These are phyloP conservation scores for Hybos culiciformis DNA, from an alignment of 2,888 invertebrate species.

Conservation along the genomic window DNA sequence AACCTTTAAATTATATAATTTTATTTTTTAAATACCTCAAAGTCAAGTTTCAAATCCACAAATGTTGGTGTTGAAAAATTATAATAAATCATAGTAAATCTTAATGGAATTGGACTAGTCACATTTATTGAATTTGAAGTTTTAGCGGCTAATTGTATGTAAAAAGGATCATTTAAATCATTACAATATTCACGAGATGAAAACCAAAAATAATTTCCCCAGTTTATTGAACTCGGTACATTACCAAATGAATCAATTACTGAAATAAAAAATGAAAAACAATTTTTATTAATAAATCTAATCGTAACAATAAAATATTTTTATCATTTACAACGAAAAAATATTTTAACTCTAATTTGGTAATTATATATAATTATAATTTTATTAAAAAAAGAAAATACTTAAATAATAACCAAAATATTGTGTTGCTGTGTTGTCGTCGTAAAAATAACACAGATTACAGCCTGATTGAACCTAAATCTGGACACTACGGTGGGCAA, in stretches of 20 bases:
- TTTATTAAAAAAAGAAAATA: no score
- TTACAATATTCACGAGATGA: slow-evolving; percentile 21
- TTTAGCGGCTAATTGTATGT: slow-evolving; percentile 19
- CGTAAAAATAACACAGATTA: no score
- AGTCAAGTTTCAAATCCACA: slow-evolving; percentile 22
- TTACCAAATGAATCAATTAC: slow-evolving; percentile 24
- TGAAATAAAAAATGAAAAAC: slow-evolving; percentile 11
- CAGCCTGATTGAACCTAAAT: no score
- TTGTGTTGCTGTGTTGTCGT: no score
- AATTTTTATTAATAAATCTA: no score
- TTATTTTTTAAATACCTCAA: slow-evolving; percentile 22
- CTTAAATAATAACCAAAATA: no score
- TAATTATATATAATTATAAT: no score
- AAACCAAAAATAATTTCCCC: slow-evolving; percentile 28
- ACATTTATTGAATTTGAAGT: slow-evolving; percentile 17
- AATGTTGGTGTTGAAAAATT: slow-evolving; percentile 22
- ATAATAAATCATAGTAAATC: slow-evolving; percentile 22
- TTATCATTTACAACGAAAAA: no score
- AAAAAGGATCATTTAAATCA: slow-evolving; percentile 21
- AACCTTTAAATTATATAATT: no score
- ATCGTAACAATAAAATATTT: no score
- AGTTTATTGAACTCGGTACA: slow-evolving; percentile 19
- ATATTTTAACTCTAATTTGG: no score
- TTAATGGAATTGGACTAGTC: slow-evolving; percentile 21
- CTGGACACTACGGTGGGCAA: no score